Evolutionary conservation across 2,797 vertebrate genomes (phyloP).

Genomic region (Calcarius lapponicus): DNA sequence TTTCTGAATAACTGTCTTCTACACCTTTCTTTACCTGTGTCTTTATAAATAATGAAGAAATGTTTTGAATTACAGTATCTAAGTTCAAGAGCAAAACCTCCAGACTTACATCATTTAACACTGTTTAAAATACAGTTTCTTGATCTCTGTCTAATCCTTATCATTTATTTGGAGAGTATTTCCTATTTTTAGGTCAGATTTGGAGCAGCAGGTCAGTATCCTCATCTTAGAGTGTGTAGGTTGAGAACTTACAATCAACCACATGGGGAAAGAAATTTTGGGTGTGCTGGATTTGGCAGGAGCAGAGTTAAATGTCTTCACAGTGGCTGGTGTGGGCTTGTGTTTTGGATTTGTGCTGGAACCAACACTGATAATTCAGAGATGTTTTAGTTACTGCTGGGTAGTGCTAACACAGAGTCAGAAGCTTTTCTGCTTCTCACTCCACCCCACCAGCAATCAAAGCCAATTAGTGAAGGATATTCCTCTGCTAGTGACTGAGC

Average conservation of each 20-base stretch:
- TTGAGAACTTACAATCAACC: neutral
- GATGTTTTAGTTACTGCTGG: neutral
- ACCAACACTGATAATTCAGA: neutral
- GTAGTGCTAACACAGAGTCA: neutral
- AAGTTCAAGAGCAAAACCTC: neutral
- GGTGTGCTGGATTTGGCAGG: neutral
- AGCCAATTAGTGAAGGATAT: neutral
- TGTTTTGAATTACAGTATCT: neutral
- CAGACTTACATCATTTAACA: neutral
- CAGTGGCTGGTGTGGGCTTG: neutral
- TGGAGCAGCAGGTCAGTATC: neutral
- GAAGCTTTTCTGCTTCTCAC: neutral
- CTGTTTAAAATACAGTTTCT: neutral
- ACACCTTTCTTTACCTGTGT: neutral
- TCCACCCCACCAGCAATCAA: neutral
- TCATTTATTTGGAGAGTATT: neutral
- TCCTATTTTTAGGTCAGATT: neutral
- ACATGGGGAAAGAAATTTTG: neutral
- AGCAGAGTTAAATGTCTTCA: neutral
- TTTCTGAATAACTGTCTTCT: neutral
- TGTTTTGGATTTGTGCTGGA: neutral
- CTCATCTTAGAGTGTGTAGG: neutral
- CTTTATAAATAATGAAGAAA: neutral
- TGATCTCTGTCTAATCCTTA: neutral
- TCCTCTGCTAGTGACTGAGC: neutral